Evolutionary conservation across 2,113 vertebrate genomes (phyloP).

Genomic region (Albula glossodonta): DNA sequence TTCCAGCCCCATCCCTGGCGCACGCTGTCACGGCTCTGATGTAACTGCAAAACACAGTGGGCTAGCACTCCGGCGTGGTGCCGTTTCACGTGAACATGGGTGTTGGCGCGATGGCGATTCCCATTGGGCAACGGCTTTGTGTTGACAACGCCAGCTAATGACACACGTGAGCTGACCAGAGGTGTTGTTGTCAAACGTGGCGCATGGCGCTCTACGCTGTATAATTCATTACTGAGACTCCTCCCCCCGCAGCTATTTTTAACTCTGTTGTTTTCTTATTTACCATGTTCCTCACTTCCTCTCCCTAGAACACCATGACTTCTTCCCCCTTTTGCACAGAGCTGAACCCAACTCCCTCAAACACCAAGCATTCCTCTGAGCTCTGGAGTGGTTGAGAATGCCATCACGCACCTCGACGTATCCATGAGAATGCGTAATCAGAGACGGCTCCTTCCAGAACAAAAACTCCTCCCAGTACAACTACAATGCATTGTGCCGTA

Average conservation of each 20-base stretch:
- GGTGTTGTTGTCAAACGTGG: not conserved
- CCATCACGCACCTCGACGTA: too few relatives aligned
- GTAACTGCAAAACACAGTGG: not conserved
- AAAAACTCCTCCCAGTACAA: not conserved
- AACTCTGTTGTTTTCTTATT: not conserved
- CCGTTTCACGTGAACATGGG: not conserved
- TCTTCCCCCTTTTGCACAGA: not conserved
- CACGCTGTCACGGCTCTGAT: too few relatives aligned
- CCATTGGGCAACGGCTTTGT: not conserved
- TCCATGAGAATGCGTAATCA: not conserved
- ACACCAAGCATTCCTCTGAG: not conserved
- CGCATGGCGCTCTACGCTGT: not conserved
- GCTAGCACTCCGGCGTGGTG: not conserved
- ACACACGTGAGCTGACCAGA: not conserved
- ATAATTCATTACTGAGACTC: constrained; percentile 26
- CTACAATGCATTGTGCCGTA: too few relatives aligned
- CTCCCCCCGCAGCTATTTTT: constrained; percentile 20
- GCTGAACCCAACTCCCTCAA: not conserved
- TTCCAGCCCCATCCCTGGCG: too few relatives aligned
- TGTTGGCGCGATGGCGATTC: not conserved
- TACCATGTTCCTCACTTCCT: not conserved
- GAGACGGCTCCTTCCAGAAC: not conserved
- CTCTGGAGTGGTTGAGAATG: not conserved
- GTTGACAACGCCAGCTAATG: not conserved
- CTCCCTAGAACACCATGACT: not conserved